phyloP scores from a whole-genome alignment of 2,113 vertebrate species.

The Ranitomeya variabilis region DNA sequence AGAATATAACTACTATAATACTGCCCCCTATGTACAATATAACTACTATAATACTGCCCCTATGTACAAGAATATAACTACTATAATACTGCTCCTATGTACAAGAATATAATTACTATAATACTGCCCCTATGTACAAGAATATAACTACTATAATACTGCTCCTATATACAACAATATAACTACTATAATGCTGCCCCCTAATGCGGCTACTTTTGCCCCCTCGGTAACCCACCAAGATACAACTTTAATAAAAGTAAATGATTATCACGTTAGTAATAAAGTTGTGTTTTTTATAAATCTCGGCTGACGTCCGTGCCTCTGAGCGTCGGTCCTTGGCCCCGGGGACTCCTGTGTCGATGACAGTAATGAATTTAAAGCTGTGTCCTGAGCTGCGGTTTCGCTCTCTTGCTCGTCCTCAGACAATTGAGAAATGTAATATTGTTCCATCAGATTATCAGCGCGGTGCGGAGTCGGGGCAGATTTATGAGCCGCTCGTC shows the following conservation, averaged over 20 bases:
- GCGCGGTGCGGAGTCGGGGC: not conserved
- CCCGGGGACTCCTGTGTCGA: not conserved
- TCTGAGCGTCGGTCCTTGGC: not conserved
- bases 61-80: too few relatives aligned
- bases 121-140: not conserved
- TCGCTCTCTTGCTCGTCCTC: not conserved
- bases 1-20: slow-evolving; percentile 14
- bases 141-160: slow-evolving; percentile 20
- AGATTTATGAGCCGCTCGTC: not conserved
- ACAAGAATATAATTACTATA: too few relatives aligned
- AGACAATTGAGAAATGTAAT: slow-evolving; percentile 22
- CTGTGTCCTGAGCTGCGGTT: not conserved
- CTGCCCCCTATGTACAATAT: not conserved
- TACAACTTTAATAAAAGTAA: not conserved
- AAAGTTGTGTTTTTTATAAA: not conserved
- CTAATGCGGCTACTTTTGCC: not conserved
- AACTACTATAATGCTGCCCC: not conserved
- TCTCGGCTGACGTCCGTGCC: not conserved
- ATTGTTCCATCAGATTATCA: slow-evolving; percentile 3
- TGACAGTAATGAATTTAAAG: slow-evolving; percentile 41
- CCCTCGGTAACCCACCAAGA: not conserved
- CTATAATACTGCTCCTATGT: too few relatives aligned
- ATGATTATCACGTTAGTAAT: not conserved
- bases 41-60: too few relatives aligned
- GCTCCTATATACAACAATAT: not conserved